These are phyloP conservation scores for Ferdinandea cuprea DNA, from an alignment of 2,888 invertebrate genomes.

Conservation along the genomic window DNA sequence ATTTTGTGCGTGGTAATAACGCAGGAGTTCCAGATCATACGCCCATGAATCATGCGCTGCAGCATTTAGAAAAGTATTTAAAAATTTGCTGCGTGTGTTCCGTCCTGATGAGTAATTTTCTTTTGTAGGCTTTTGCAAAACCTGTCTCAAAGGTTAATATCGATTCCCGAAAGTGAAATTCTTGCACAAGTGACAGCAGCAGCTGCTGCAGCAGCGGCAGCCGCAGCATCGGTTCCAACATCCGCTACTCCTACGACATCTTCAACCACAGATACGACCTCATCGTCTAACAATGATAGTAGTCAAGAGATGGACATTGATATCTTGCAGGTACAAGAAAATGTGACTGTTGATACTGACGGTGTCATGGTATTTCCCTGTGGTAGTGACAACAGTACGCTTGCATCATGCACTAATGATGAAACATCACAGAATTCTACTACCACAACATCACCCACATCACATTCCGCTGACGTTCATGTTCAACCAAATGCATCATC, in stretches of 20 bases:
- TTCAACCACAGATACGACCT: constrained; percentile 76
- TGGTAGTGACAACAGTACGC: constrained; percentile 70
- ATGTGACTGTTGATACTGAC: constrained; percentile 82
- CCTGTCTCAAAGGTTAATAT: constrained; percentile 84
- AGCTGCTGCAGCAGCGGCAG: constrained; percentile 81
- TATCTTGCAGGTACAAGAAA: constrained; percentile 84
- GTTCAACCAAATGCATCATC: constrained; percentile 52
- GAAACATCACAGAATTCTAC: constrained; percentile 66
- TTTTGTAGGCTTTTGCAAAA: constrained; percentile 84
- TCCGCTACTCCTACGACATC: constrained; percentile 77
- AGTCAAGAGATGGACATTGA: constrained; percentile 85
- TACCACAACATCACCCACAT: constrained; percentile 55
- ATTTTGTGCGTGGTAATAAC: constrained; percentile 92
- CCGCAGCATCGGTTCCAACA: constrained; percentile 77
- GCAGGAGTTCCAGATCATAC: constrained; percentile 92
- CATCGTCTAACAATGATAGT: constrained; percentile 79
- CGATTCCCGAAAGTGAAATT: constrained; percentile 85
- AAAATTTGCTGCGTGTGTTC: constrained; percentile 72
- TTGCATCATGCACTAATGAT: constrained; percentile 56
- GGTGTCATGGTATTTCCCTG: constrained; percentile 79
- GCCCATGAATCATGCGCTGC: constrained; percentile 88
- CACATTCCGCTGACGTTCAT: constrained; percentile 62
- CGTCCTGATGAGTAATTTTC: not conserved
- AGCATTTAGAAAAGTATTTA: constrained; percentile 88
- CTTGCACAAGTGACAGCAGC: constrained; percentile 83